Evolutionary conservation across 2,113 vertebrate genomes (phyloP), one percentile per base, ranked within the genome.

Genomic region (Dendrocopos noguchii): DNA sequence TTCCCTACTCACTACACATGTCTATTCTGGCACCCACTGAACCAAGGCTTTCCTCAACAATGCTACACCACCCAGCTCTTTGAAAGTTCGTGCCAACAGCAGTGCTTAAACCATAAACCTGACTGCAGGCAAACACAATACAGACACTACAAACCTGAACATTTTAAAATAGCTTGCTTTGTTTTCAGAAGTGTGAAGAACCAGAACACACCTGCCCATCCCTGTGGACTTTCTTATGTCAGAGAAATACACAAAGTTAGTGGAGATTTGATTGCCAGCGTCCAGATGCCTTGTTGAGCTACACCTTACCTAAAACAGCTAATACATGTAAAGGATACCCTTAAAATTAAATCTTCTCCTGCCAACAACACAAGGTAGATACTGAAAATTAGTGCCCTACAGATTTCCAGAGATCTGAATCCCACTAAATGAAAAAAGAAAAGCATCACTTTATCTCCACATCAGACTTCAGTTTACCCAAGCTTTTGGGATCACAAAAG

Each of bases 51-150:
- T 50, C 21, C 34, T 20, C 55, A 27, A 57, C 42, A 61, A 39
- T 18, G 8, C 20, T 65, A 27, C 44, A n/a, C 24, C 67, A 59
- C 20, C 2, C 12, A 33, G 42, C 34, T 7, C 78, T 68, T 29
- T 39, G 7, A 4, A 68, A 84, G 10, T 19, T 63, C 57, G 39
- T 0, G 2, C 16, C 24, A 0, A 21, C 4, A 39, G 0, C 0
- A 57, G 9, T 5, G 1, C 36, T 74, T 66, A 66, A 76, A 78
- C 42, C 59, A 29, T 28, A 56, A 84, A 50, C 33, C 19, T n/a
- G 21, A 28, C 2, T 17, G 28, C 6, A 33, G 0, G 7, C 6
- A 34, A 92, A 77, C 17, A 24, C 13, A 47, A 27, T 3, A 19
- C 28, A 31, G 17, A 64, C 3, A 14, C 46, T 16, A n/a, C 28